Evolutionary conservation across 53 echinoderm and acorn worm genomes (phyloP), one percentile per base, ranked within the genome.

Genomic region (Echinometra lucunter): DNA sequence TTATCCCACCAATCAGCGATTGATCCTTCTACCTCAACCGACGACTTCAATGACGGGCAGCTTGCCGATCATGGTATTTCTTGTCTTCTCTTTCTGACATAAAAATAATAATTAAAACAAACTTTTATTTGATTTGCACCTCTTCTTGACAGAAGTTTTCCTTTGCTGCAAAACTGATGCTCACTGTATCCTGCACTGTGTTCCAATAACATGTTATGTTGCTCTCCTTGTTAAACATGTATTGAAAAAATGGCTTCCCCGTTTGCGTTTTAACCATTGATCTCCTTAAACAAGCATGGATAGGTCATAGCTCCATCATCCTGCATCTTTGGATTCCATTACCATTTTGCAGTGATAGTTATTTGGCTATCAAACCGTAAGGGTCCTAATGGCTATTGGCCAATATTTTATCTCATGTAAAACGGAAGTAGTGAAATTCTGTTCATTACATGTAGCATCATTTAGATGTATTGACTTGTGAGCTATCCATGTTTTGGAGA

Each of bases 51-150:
- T 37, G 32, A 92, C 53, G 57, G 37, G 55, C 92, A 75, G 0
- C 96, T 95, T 37, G 95, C 91, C 58, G 97, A 97, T 90, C 81
- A 97, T 95, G 97, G 97, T 97, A 97, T 97, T 95, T 91, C 94
- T 94, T 92, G 37, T 56, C 69, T 75, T 95, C 81, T 74, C 78
- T 88, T 75, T 92, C 53, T 75, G 57, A 92, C 21, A 30, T 57
- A 92, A 45, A 44, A 45, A 34, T 9, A 27, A 74, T 56, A 74
- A 75, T 45, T 34, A 44, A 91, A 70, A 21, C 30, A 78, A 55
- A 92, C 44, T 25, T 45, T 44, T 63, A 85, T 85, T 85, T 85
- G 49, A 92, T 55, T 55, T 75, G 74, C 75, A 74, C 53, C 74
- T 69, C 30, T 75, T 78, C 40, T 74, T 92, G 74, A 56, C 92